phyloP scores from a whole-genome alignment of 64 coral and sea anemone genomes.

The Anthopleura sola region DNA sequence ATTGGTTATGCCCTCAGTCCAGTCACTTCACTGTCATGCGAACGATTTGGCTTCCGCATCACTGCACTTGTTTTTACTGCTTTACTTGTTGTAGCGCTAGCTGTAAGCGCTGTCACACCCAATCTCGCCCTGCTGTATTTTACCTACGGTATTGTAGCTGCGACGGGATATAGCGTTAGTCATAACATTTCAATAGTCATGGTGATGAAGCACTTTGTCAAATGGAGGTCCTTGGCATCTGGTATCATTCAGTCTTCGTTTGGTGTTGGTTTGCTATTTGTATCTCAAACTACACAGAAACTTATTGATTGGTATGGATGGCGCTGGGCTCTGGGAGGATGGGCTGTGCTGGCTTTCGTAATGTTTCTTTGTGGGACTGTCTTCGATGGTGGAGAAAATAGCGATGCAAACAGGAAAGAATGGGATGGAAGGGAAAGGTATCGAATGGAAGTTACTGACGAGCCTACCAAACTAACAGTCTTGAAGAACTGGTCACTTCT shows the following conservation, averaged over 20 bases:
- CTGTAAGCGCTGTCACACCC: constrained; percentile 19
- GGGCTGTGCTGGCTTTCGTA: constrained; percentile 12
- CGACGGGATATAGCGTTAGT: neutral
- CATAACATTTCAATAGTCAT: constrained; percentile 17
- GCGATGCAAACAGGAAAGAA: neutral
- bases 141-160: constrained; percentile 34
- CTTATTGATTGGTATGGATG: constrained; percentile 46
- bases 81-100: constrained; percentile 1
- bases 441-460: neutral
- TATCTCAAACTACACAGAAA: constrained; percentile 19
- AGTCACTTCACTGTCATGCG: neutral
- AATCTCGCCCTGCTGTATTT: constrained; percentile 32
- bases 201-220: constrained; percentile 53
- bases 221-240: constrained; percentile 39
- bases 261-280: constrained; percentile 17
- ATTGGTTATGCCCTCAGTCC: constrained; percentile 10
- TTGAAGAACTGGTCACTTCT: constrained; percentile 29
- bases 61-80: constrained; percentile 1
- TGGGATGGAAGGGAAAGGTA: neutral
- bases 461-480: neutral
- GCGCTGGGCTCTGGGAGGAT: constrained; percentile 20
- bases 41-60: constrained; percentile 27
- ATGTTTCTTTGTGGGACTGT: neutral
- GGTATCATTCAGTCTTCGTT: constrained; percentile 30
- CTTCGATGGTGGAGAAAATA: constrained; percentile 15